These are phyloP conservation scores for Lithobates pipiens DNA, from an alignment of 2,797 vertebrate genomes.

Conservation along the genomic window DNA sequence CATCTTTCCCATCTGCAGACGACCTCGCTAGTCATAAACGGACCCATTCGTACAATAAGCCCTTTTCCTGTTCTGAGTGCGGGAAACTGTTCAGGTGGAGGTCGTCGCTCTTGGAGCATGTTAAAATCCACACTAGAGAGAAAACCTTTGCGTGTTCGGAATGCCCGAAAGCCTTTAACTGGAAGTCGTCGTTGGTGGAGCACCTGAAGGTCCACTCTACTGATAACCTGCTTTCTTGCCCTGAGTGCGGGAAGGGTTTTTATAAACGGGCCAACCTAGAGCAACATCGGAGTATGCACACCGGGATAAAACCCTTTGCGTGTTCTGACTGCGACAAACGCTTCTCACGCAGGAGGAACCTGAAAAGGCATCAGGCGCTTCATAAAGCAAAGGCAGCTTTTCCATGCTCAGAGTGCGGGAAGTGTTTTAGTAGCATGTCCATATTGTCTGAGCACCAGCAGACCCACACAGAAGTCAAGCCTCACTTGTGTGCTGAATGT, in stretches of 20 bases:
- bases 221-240: slow-evolving; percentile 10
- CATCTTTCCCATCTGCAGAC: not conserved
- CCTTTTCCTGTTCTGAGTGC: not conserved
- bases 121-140: slow-evolving; percentile 23
- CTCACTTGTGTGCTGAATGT: not conserved
- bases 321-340: slow-evolving; percentile 54
- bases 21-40: slow-evolving; percentile 26
- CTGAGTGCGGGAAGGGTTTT: slow-evolving; percentile 21
- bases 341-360: slow-evolving; percentile 48
- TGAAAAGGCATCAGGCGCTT: slow-evolving; percentile 29
- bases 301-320: not conserved
- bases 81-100: slow-evolving; percentile 23
- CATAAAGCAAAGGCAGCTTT: slow-evolving; percentile 51
- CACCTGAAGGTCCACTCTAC: slow-evolving; percentile 26
- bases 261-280: slow-evolving; percentile 18
- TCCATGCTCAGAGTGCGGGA: slow-evolving; percentile 59
- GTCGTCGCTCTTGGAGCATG: slow-evolving; percentile 31
- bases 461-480: slow-evolving; percentile 2
- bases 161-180: slow-evolving; percentile 15
- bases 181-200: slow-evolving; percentile 26
- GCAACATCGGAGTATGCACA: slow-evolving; percentile 24
- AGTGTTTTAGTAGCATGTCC: slow-evolving; percentile 38
- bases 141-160: slow-evolving; percentile 9
- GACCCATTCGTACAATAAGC: not conserved
- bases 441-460: not conserved